Evolutionary conservation across 2,888 invertebrate species (phyloP).

Genomic region (Slavum lentiscoides): DNA sequence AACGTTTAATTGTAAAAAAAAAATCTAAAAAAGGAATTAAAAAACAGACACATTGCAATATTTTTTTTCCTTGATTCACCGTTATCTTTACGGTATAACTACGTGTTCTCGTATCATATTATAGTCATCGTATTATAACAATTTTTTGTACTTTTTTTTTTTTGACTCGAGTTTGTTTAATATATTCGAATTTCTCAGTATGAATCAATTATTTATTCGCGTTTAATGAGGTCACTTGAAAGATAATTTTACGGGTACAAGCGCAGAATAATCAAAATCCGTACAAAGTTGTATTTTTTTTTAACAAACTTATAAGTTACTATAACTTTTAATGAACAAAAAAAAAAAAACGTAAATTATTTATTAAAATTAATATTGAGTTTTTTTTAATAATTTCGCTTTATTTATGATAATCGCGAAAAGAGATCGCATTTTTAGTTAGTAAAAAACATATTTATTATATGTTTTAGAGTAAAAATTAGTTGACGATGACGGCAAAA

Average conservation of each 20-base stretch:
- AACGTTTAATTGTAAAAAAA: no score
- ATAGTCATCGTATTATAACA: no score
- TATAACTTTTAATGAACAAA: constrained; percentile 8
- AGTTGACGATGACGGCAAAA: neutral
- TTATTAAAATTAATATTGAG: neutral
- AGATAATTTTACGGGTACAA: neutral
- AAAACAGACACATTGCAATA: no score
- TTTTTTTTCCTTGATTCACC: no score
- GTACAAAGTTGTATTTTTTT: neutral
- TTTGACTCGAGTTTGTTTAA: no score
- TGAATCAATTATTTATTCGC: neutral
- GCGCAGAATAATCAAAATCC: neutral
- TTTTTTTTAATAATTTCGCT: neutral
- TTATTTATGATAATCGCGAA: neutral
- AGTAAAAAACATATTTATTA: neutral
- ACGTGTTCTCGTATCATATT: no score
- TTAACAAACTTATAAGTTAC: neutral
- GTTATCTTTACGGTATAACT: no score
- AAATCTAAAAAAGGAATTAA: no score
- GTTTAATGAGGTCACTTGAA: neutral
- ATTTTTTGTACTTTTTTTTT: no score
- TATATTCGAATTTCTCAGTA: no score
- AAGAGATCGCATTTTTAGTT: neutral
- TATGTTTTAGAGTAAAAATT: neutral
- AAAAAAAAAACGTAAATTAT: neutral